phyloP scores from a whole-genome alignment of 2,113 vertebrate species.

The Athene cunicularia region DNA sequence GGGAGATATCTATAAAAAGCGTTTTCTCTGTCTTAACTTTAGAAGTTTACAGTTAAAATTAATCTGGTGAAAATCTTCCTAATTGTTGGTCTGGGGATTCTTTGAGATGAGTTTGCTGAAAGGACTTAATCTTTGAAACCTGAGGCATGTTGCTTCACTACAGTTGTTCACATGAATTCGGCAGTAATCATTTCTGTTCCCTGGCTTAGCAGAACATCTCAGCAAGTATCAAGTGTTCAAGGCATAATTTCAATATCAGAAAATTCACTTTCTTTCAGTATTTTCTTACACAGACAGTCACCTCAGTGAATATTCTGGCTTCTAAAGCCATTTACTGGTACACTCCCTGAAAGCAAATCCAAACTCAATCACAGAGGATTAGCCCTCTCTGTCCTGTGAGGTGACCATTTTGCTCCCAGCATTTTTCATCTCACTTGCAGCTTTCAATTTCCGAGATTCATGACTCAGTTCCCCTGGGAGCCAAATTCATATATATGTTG shows the following conservation, averaged over 20 bases:
- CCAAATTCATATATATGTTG: not conserved
- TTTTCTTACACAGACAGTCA: not conserved
- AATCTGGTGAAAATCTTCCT: not conserved
- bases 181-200: not conserved
- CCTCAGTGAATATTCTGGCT: not conserved
- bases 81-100: not conserved
- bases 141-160: not conserved
- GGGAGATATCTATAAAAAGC: not conserved
- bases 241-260: not conserved
- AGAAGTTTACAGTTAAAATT: not conserved
- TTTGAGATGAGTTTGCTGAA: not conserved
- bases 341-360: not conserved
- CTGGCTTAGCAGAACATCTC: not conserved
- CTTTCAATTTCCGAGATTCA: not conserved
- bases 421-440: not conserved
- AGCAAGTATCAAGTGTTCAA: not conserved
- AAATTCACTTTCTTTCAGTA: not conserved
- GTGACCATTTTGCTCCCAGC: not conserved
- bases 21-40: not conserved
- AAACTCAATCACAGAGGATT: slow-evolving; percentile 5
- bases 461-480: not conserved
- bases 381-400: not conserved
- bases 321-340: not conserved
- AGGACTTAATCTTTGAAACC: not conserved
- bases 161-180: not conserved